These are phyloP conservation scores for Tenodera sinensis DNA, from an alignment of 2,888 invertebrate species.

Conservation along the genomic window DNA sequence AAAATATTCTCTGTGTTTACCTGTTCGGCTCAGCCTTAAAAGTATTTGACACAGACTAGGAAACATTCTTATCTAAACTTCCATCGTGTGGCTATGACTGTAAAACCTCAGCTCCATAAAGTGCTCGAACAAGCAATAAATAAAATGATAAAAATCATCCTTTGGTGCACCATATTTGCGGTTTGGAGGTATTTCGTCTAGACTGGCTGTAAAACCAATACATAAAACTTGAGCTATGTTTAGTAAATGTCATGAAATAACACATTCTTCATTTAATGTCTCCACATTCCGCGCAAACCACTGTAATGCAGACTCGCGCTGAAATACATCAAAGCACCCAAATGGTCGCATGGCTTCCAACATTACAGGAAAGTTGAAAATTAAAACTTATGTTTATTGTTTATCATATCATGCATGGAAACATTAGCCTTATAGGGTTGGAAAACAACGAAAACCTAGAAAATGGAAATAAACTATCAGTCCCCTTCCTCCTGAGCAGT, in stretches of 20 bases:
- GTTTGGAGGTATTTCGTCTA: neutral
- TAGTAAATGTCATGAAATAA: neutral
- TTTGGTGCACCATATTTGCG: neutral
- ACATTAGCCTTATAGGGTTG: too few species aligned
- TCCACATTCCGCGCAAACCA: neutral
- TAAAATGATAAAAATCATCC: neutral
- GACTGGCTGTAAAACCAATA: neutral
- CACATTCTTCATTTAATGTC: neutral
- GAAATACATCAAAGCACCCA: neutral
- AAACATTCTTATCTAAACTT: too few species aligned
- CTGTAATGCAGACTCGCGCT: neutral
- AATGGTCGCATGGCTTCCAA: too few species aligned
- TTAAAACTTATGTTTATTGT: too few species aligned
- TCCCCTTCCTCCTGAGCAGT: too few species aligned
- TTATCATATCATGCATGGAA: too few species aligned
- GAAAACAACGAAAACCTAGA: too few species aligned
- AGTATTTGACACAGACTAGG: neutral
- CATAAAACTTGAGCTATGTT: neutral
- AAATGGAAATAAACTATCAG: too few species aligned
- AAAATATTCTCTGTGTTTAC: neutral
- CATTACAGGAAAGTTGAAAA: too few species aligned
- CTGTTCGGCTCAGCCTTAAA: neutral
- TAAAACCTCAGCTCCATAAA: neutral
- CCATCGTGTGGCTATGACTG: neutral
- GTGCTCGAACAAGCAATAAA: neutral